These are phyloP conservation scores for Metopia argyrocephala DNA, from an alignment of 2,888 invertebrate species.

Conservation along the genomic window DNA sequence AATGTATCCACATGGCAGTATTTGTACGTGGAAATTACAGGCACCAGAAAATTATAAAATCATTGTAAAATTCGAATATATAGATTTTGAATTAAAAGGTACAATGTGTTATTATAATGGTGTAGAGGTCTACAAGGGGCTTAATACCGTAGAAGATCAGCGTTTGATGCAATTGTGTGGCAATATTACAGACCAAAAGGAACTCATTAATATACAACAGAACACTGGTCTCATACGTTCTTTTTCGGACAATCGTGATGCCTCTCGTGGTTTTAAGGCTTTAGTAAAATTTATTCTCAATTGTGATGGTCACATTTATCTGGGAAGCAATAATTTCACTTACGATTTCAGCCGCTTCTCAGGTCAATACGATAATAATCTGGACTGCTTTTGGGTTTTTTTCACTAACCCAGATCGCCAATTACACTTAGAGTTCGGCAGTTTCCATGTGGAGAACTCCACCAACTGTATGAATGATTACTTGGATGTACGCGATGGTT, in stretches of 20 bases:
- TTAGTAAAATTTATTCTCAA: constrained; percentile 82
- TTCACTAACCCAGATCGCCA: constrained; percentile 81
- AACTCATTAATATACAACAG: constrained; percentile 81
- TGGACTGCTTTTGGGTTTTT: constrained; percentile 89
- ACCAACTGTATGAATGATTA: constrained; percentile 83
- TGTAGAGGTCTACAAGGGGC: constrained; percentile 82
- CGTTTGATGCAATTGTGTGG: constrained; percentile 84
- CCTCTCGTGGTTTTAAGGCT: constrained; percentile 81
- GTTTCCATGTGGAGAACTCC: constrained; percentile 81
- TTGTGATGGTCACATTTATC: constrained; percentile 85
- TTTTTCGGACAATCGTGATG: constrained; percentile 79
- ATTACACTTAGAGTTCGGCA: constrained; percentile 81
- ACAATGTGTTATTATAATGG: constrained; percentile 83
- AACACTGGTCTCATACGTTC: constrained; percentile 82
- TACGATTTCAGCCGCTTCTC: constrained; percentile 70
- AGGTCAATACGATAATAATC: constrained; percentile 70
- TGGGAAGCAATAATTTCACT: constrained; percentile 76
- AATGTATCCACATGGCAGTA: constrained; percentile 78
- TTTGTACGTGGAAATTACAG: constrained; percentile 88
- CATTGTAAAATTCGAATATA: constrained; percentile 81
- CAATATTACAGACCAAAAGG: constrained; percentile 80
- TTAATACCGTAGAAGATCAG: constrained; percentile 73
- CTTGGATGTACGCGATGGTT: constrained; percentile 87
- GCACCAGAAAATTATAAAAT: constrained; percentile 84
- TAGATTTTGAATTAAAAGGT: constrained; percentile 80